Percentiles rank a stretch among this genome's conserved stretches.
Evolutionary conservation across 2,113 vertebrate genomes (phyloP).

Genomic region (Microtus pennsylvanicus): DNA sequence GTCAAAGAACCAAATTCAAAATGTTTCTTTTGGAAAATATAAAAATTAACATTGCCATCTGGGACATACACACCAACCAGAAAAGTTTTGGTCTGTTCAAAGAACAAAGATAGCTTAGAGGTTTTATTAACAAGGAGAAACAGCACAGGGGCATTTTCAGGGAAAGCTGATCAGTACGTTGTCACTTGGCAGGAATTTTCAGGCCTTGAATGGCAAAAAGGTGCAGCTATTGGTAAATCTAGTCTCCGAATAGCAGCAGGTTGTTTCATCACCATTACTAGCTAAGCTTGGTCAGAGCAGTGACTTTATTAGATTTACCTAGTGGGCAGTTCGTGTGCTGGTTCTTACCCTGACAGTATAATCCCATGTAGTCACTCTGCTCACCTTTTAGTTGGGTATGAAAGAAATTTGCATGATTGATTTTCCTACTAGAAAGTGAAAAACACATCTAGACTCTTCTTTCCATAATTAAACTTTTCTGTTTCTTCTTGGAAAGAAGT

Average conservation of each 20-base stretch:
- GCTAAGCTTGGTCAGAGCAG: not conserved
- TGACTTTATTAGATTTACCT: not conserved
- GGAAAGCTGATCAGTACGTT: not conserved
- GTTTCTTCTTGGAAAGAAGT: constrained; percentile 23
- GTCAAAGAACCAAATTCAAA: not conserved
- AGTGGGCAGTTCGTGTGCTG: not conserved
- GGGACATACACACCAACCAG: not conserved
- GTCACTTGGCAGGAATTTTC: not conserved
- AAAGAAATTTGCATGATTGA: not conserved
- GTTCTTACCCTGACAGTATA: not conserved
- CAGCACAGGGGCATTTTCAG: not conserved
- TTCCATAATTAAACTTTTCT: not conserved
- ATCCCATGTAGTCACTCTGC: not conserved
- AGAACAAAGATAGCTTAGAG: not conserved
- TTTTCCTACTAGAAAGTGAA: not conserved
- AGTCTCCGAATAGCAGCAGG: not conserved
- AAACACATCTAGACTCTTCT: not conserved
- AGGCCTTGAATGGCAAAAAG: not conserved
- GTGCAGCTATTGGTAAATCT: not conserved
- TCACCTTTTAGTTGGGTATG: not conserved
- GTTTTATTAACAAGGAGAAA: not conserved
- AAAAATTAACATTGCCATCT: not conserved
- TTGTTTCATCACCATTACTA: not conserved
- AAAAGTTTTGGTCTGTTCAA: not conserved
- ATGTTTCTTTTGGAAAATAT: not conserved